A percentile compares a stretch with the other conserved stretches of the same genome.
phyloP scores from a whole-genome alignment of 2,888 invertebrate genomes.

The Tipula unca region DNA sequence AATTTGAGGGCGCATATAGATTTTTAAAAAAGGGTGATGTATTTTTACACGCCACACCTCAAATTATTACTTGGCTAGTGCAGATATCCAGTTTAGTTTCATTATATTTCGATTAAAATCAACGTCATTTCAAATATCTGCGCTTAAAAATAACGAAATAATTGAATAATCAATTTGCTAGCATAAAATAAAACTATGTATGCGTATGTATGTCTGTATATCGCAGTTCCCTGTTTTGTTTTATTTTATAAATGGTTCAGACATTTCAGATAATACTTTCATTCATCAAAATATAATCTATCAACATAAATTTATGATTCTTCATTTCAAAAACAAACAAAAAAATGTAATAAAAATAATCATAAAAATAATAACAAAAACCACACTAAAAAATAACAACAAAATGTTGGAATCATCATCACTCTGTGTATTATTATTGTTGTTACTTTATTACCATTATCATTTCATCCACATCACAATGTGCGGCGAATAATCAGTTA shows the following conservation, averaged over 20 bases:
- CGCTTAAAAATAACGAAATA: not conserved
- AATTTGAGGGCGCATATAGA: no score
- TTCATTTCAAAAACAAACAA: not conserved
- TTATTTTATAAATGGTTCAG: not conserved
- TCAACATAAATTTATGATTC: not conserved
- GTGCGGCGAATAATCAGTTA: not conserved
- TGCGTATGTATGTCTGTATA: not conserved
- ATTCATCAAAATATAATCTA: not conserved
- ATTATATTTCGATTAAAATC: no score
- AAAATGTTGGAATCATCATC: not conserved
- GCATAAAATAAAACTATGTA: not conserved
- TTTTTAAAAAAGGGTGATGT: no score
- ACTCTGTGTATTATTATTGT: not conserved
- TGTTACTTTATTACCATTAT: not conserved
- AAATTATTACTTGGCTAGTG: no score
- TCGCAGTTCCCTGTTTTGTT: not conserved
- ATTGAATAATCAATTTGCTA: not conserved
- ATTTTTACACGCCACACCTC: no score
- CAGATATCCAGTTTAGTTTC: no score
- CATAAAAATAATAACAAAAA: not conserved
- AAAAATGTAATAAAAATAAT: not conserved
- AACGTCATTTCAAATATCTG: not conserved
- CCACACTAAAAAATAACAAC: not conserved
- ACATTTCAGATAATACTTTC: not conserved
- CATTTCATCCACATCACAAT: not conserved